Conservation (phyloP, 2,113 vertebrate genomes). For the Phalacrocorax brasilianus region DNA sequence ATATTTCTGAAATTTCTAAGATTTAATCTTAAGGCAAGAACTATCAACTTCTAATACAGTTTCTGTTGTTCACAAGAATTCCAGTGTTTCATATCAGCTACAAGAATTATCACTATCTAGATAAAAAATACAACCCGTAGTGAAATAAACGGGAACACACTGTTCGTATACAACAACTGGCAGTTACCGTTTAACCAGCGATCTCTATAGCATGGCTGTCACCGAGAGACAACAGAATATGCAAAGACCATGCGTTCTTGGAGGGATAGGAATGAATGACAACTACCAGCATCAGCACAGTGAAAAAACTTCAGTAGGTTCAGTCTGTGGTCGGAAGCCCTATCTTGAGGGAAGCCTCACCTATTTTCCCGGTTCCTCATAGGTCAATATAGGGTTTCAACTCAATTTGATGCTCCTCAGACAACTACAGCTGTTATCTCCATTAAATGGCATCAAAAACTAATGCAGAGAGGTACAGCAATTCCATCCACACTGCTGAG, state of each 20-base stretch:
- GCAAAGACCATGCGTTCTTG: neutral
- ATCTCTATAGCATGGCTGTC: neutral
- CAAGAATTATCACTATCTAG: neutral
- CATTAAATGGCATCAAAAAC: neutral
- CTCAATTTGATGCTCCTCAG: neutral
- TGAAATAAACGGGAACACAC: neutral
- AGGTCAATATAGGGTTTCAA: neutral
- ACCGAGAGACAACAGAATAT: neutral
- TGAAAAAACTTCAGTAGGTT: neutral
- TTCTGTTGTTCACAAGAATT: neutral
- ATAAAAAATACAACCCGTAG: neutral
- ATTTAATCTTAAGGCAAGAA: neutral
- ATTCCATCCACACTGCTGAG: neutral
- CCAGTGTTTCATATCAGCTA: neutral
- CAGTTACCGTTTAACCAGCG: neutral
- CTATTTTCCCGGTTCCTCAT: neutral
- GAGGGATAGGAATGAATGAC: neutral
- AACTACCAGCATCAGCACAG: neutral
- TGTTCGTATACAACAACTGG: neutral
- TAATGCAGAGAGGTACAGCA: neutral
- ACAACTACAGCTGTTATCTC: neutral
- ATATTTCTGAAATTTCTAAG: neutral
- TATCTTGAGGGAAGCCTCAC: neutral
- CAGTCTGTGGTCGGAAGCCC: neutral
- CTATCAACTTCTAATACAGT: neutral